Base-by-base conservation (phyloP, 2,888 invertebrate species). In the Mythimna ferrago region DNA sequence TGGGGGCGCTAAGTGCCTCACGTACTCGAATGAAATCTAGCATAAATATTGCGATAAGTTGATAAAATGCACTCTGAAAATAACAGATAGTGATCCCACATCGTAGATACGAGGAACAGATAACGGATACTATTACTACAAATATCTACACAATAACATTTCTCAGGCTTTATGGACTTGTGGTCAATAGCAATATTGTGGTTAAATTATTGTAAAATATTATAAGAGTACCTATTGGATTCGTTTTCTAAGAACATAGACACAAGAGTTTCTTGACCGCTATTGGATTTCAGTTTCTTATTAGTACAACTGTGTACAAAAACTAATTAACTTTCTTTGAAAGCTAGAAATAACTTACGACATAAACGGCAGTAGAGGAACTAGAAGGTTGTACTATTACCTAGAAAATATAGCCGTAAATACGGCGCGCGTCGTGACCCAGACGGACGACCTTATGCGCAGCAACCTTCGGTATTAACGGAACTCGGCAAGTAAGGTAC, bases 391-490 rank as follows among this genome's bases (percentile, higher is more conserved):
- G 69, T 78, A 76, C 60, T 78, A 75, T 71, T 73, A 76, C 73
- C 64, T 78, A 80, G 78, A 80, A 82, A 79, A 84, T 71, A 75
- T 66, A 79, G 69, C 66, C 80, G 81, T 87, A 84, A 85, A 82
- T 79, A 84, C 81, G 67, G 76, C 80, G 78, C 81, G 78, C 81
- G 83, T 88, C 89, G 91, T 92, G 92, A 92, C 93, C 92, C 89
- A 92, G 92, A 91, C 91, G 77, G 84, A 73, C 92, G 93, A 93
- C 94, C 93, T 94, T 93, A 93, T 91, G 89, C 91, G 91, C 89
- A 91, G 89, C 92, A 94, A 93, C 94, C 94, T 95, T 95, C 93
- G 90, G 89, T 89, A 90, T 92, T 90, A 92, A 92, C 92, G 92
- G 93, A 93, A 93, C 90, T 90, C 84, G 86, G 89, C 87, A 87